A percentile compares a stretch with the other conserved stretches of the same genome.
Evolutionary conservation across 2,113 vertebrate genomes (phyloP).

Genomic region (Ictalurus punctatus): DNA sequence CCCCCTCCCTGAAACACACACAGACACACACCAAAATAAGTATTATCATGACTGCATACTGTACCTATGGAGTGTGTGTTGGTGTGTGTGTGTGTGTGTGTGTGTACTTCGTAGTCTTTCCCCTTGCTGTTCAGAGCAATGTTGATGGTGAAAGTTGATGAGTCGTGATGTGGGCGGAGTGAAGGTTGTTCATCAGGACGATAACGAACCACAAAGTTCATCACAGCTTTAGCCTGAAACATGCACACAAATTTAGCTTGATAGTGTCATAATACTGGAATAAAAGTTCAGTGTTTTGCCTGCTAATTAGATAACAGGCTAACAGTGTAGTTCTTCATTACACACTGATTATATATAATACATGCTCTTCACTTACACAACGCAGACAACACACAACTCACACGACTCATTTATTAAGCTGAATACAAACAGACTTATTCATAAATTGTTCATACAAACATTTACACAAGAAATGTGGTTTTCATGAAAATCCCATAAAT

Average conservation of each 20-base stretch:
- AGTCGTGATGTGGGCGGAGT: conserved; percentile 85
- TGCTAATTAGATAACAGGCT: too few relatives aligned
- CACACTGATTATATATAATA: background rate
- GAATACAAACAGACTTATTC: background rate
- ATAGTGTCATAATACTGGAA: background rate
- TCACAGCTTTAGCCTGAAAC: conserved; percentile 78
- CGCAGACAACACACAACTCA: background rate
- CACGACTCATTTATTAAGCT: background rate
- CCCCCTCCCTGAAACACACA: conserved; percentile 79
- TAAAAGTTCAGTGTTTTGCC: background rate
- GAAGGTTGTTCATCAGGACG: conserved; percentile 84
- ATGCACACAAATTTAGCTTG: conserved; percentile 15
- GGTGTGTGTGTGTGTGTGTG: conserved; percentile 33
- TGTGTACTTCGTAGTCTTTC: conserved; percentile 78
- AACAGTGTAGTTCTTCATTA: too few relatives aligned
- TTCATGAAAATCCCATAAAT: too few relatives aligned
- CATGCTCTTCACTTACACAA: background rate
- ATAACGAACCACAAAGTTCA: conserved; percentile 94
- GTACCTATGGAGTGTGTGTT: background rate
- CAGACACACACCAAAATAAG: background rate
- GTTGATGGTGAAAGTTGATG: conserved; percentile 88
- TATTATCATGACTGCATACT: background rate
- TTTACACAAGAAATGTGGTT: too few relatives aligned
- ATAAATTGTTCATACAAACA: too few relatives aligned
- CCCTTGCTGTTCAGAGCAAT: conserved; percentile 81